Evolutionary conservation across 2,888 invertebrate species (phyloP).

Genomic region (Seira sanloemensis): DNA sequence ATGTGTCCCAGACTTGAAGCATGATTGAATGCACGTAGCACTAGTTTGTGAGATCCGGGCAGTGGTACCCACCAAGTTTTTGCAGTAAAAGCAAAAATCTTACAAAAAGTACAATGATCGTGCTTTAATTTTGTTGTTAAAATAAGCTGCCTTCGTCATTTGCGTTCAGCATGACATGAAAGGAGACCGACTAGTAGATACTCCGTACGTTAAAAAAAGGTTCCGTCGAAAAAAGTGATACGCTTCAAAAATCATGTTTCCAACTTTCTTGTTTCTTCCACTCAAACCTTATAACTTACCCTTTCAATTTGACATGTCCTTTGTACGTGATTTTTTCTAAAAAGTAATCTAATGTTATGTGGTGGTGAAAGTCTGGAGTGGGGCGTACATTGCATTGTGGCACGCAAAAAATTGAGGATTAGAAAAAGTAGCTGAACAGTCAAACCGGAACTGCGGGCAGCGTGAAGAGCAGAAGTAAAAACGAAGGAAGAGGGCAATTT

Average conservation of each 20-base stretch:
- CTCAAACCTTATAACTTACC: constrained; percentile 49
- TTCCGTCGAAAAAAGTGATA: background rate
- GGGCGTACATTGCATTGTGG: constrained; percentile 12
- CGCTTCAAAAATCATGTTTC: background rate
- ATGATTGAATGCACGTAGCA: too few relatives aligned
- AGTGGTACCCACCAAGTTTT: too few relatives aligned
- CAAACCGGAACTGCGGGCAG: constrained; percentile 68
- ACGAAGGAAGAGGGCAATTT: constrained; percentile 28
- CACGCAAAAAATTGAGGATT: constrained; percentile 26
- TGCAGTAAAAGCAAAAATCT: too few relatives aligned
- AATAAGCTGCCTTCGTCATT: background rate
- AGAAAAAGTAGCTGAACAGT: constrained; percentile 48
- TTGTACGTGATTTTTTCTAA: constrained; percentile 69
- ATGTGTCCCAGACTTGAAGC: too few relatives aligned
- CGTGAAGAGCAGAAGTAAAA: constrained; percentile 24
- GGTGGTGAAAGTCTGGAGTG: background rate
- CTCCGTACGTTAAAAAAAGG: background rate
- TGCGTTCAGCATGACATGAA: background rate
- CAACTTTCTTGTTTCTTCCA: constrained; percentile 32
- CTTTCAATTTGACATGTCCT: constrained; percentile 68
- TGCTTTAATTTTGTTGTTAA: background rate
- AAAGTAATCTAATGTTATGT: constrained; percentile 51
- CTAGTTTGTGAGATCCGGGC: too few relatives aligned
- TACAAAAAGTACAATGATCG: too few relatives aligned
- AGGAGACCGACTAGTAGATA: background rate